A percentile compares a stretch with the other conserved stretches of the same genome.
phyloP scores from a whole-genome alignment of 2,888 invertebrate species.

The Lissonota sp. region DNA sequence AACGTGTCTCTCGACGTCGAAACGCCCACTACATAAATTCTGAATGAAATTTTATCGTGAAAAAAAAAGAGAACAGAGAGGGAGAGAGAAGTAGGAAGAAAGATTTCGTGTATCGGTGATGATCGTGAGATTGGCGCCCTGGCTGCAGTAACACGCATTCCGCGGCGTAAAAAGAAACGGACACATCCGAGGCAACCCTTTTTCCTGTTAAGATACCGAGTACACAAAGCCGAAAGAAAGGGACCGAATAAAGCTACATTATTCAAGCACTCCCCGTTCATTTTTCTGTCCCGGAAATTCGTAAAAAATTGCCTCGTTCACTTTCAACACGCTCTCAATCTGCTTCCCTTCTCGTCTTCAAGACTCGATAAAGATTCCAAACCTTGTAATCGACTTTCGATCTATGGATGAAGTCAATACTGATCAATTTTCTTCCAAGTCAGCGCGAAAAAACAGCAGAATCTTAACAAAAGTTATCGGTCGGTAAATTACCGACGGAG shows the following conservation, averaged over 20 bases:
- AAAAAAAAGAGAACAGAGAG: conserved; percentile 15
- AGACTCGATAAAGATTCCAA: no score
- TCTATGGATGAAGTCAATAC: no score
- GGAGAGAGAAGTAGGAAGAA: conserved; percentile 34
- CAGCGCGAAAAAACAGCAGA: no score
- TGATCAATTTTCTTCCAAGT: no score
- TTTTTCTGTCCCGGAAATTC: no score
- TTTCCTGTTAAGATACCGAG: background rate
- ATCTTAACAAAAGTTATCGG: no score
- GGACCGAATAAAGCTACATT: background rate
- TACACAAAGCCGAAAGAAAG: background rate
- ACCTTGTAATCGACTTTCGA: no score
- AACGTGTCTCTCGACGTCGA: conserved; percentile 52
- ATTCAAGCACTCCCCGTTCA: no score
- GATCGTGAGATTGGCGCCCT: conserved; percentile 57
- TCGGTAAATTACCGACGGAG: no score
- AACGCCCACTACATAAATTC: conserved; percentile 59
- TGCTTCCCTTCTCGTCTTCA: no score
- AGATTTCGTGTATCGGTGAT: conserved; percentile 48
- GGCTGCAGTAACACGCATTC: conserved; percentile 27
- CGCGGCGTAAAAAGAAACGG: conserved; percentile 12
- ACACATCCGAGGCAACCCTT: background rate
- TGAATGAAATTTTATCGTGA: conserved; percentile 60
- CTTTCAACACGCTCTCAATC: no score
- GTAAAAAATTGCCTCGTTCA: no score